phyloP scores from a whole-genome alignment of 2,113 vertebrate genomes.

The Hyperopisus bebe region DNA sequence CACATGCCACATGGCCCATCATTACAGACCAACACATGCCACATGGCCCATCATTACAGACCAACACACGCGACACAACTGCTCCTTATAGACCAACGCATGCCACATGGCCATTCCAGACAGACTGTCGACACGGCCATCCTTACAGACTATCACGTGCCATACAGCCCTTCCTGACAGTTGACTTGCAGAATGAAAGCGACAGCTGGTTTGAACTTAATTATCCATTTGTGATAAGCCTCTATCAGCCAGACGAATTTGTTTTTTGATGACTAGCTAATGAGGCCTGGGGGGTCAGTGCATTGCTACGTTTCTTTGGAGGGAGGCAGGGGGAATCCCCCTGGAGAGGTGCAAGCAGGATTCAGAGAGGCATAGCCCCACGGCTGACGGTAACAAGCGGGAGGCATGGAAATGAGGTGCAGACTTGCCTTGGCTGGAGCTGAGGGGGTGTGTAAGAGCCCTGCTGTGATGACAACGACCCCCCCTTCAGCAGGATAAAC shows the following conservation, averaged over 20 bases:
- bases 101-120: neutral
- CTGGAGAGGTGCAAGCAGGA: neutral
- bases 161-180: neutral
- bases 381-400: constrained; percentile 21
- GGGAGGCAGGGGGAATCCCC: neutral
- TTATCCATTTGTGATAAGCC: constrained; percentile 50
- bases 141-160: neutral
- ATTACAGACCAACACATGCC: neutral
- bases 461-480: neutral
- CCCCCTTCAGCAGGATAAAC: neutral
- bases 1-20: neutral
- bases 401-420: constrained; percentile 30
- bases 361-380: neutral
- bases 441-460: neutral
- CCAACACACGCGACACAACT: neutral
- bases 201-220: constrained; percentile 52
- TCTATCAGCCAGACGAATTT: constrained; percentile 51
- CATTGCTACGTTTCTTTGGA: constrained; percentile 34
- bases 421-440: neutral
- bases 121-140: neutral
- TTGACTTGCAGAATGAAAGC: neutral
- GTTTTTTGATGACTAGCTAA: constrained; percentile 39
- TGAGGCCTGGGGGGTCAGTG: constrained; percentile 48
- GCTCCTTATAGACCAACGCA: neutral
- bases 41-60: neutral